These are phyloP conservation scores for Buathra laborator DNA, from an alignment of 2,888 invertebrate species.

Conservation along the genomic window DNA sequence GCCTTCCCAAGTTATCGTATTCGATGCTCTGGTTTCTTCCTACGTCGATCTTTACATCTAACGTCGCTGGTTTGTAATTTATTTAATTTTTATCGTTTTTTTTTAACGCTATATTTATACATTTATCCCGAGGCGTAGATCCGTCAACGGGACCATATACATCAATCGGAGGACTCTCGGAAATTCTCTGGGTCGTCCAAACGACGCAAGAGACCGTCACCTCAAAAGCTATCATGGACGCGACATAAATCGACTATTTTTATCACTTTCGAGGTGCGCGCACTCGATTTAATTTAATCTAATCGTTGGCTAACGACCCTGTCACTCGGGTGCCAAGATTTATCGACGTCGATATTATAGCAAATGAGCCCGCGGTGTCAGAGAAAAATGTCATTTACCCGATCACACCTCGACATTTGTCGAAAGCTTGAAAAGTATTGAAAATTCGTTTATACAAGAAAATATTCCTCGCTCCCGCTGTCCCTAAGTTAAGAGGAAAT, in stretches of 20 bases:
- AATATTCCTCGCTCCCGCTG: no score
- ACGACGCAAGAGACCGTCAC: constrained; percentile 35
- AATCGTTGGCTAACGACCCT: constrained; percentile 58
- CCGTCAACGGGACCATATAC: constrained; percentile 17
- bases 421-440: neutral
- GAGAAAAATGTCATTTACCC: neutral
- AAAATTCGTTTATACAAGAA: neutral
- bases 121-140: constrained; percentile 30
- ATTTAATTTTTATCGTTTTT: neutral
- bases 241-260: constrained; percentile 42
- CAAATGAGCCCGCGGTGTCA: constrained; percentile 13
- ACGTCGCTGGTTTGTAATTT: neutral
- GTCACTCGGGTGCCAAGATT: constrained; percentile 44
- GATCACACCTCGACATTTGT: neutral
- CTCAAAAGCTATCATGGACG: constrained; percentile 27
- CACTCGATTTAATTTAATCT: constrained; percentile 57
- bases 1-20: neutral
- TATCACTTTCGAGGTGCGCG: neutral
- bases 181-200: neutral
- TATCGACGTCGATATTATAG: constrained; percentile 13
- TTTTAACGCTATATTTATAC: constrained; percentile 38
- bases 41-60: neutral
- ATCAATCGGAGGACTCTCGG: neutral
- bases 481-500: no score
- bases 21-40: constrained; percentile 20